phyloP scores from a whole-genome alignment of 2,888 invertebrate species.

The Mycalesis mineus region DNA sequence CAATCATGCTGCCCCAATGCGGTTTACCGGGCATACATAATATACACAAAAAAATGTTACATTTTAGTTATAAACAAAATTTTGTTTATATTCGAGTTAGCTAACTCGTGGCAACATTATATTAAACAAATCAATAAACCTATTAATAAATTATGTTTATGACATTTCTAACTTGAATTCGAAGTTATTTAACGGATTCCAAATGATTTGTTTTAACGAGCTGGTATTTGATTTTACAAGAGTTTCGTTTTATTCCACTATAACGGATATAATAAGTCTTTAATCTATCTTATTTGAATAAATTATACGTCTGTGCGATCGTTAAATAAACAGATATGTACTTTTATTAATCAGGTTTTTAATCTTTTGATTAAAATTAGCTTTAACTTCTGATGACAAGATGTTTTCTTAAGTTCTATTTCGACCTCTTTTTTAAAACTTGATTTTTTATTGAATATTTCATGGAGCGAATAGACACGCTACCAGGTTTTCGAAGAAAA shows the following conservation, averaged over 20 bases:
- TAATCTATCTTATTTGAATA: slow-evolving; percentile 5
- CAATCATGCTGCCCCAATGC: no score
- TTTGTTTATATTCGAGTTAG: not conserved
- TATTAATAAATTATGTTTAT: not conserved
- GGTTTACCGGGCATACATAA: no score
- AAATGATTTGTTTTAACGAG: not conserved
- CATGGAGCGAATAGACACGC: no score
- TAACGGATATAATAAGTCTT: slow-evolving; percentile 6
- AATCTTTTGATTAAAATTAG: not conserved
- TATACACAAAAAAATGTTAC: no score
- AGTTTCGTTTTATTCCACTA: slow-evolving; percentile 5
- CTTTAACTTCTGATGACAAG: not conserved
- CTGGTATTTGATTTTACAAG: slow-evolving; percentile 3
- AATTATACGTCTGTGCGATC: not conserved
- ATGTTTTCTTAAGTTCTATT: not conserved
- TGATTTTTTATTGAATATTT: not conserved
- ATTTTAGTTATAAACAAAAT: no score
- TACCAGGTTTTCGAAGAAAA: no score
- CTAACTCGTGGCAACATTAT: not conserved
- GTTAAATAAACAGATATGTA: not conserved
- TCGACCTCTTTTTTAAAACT: not conserved
- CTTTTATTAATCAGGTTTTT: slow-evolving; percentile 1
- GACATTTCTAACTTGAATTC: not conserved
- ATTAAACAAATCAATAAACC: not conserved
- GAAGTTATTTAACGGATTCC: not conserved